Evolutionary conservation across 2,113 vertebrate genomes (phyloP).

Genomic region (Macquaria australasica): DNA sequence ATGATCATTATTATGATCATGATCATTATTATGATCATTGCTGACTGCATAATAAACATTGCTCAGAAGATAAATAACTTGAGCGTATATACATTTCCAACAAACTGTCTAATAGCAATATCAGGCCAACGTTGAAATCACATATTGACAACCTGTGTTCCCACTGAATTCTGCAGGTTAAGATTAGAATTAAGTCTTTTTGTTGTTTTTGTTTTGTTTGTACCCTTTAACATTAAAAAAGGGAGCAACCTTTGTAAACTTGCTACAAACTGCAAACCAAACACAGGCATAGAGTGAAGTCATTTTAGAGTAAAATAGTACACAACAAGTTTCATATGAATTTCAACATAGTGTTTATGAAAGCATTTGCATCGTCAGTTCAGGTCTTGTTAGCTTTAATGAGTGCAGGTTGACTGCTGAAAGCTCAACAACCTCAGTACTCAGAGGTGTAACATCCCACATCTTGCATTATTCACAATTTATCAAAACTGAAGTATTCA

Average conservation of each 20-base stretch:
- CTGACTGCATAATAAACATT: background rate
- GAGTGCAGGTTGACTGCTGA: background rate
- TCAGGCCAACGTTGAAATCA: background rate
- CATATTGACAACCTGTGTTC: background rate
- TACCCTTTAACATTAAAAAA: conserved; percentile 8
- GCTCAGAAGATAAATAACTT: background rate
- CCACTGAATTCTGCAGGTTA: background rate
- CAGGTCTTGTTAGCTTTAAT: background rate
- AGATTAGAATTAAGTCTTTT: too few species aligned
- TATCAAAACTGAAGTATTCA: background rate
- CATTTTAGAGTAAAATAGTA: background rate
- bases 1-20: background rate
- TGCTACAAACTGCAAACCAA: conserved; percentile 16
- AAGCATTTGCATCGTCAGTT: background rate
- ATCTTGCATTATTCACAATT: background rate
- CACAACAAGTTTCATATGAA: background rate
- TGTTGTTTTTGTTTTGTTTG: too few species aligned
- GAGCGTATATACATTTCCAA: background rate
- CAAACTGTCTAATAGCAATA: background rate
- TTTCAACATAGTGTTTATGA: background rate
- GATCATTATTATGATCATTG: background rate
- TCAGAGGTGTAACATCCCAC: background rate
- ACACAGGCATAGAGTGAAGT: conserved; percentile 9
- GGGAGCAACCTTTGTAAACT: background rate
- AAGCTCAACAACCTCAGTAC: too few species aligned